phyloP scores from a whole-genome alignment of 2,888 invertebrate species.

The Pollenia amentaria region DNA sequence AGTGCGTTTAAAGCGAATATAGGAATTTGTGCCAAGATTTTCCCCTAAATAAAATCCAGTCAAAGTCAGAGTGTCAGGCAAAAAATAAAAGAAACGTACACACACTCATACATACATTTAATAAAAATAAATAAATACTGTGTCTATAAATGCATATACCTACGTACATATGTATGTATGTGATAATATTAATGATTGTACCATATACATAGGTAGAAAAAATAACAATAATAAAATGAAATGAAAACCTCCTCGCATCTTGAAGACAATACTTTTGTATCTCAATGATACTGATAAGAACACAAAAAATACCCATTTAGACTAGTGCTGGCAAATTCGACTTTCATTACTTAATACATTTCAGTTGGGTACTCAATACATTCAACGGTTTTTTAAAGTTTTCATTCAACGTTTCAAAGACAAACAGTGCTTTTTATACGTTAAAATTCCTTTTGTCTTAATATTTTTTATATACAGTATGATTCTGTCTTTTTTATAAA shows the following conservation, averaged over 20 bases:
- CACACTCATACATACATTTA: neutral
- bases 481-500: too few relatives aligned
- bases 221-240: constrained; percentile 35
- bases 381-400: too few relatives aligned
- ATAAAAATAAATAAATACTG: constrained; percentile 1
- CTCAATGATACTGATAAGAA: constrained; percentile 71
- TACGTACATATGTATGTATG: neutral
- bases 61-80: constrained; percentile 48
- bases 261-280: constrained; percentile 62
- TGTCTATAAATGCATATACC: too few relatives aligned
- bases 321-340: neutral
- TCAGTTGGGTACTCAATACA: too few relatives aligned
- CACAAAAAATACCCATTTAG: constrained; percentile 20
- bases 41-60: constrained; percentile 53
- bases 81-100: constrained; percentile 46
- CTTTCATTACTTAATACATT: too few relatives aligned
- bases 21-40: constrained; percentile 56
- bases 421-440: too few relatives aligned
- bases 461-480: too few relatives aligned
- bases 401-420: too few relatives aligned
- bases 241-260: constrained; percentile 46
- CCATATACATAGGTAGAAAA: constrained; percentile 18
- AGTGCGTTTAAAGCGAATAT: constrained; percentile 56
- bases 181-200: neutral
- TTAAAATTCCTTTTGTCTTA: too few relatives aligned